A percentile compares a stretch with the other conserved stretches of the same genome.
phyloP scores from a whole-genome alignment of 2,113 vertebrate species.

The Toxostoma redivivum region DNA sequence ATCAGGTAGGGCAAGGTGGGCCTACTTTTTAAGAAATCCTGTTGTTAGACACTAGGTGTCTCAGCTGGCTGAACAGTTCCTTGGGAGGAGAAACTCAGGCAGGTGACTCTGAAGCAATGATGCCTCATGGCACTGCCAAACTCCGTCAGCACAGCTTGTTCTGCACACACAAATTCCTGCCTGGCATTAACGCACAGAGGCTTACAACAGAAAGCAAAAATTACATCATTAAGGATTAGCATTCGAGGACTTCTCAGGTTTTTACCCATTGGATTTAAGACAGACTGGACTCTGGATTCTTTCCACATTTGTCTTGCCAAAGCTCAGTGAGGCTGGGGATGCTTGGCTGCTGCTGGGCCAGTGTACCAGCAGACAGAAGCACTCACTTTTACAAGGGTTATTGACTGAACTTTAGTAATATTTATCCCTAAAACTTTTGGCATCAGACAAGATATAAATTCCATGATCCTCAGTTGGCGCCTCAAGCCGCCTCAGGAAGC shows the following conservation, averaged over 20 bases:
- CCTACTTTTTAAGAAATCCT: not conserved
- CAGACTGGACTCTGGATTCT: not conserved
- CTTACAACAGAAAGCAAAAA: not conserved
- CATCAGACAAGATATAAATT: not conserved
- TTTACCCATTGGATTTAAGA: not conserved
- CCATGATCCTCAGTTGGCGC: not conserved
- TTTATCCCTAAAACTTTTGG: not conserved
- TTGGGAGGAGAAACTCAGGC: not conserved
- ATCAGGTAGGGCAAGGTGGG: not conserved
- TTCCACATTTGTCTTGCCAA: not conserved
- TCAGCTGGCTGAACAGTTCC: not conserved
- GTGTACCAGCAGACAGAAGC: not conserved
- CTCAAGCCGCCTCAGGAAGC: not conserved
- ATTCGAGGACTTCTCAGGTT: not conserved
- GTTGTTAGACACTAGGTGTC: not conserved
- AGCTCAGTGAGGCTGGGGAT: not conserved
- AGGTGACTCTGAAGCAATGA: not conserved
- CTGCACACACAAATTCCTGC: not conserved
- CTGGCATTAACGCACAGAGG: fast-evolving
- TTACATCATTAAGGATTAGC: not conserved
- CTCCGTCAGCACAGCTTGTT: not conserved
- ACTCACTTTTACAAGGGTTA: not conserved
- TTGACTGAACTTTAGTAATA: not conserved
- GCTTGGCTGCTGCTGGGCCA: not conserved
- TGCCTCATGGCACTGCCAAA: fast-evolving